These are phyloP conservation scores for Ailuropoda melanoleuca DNA, from an alignment of 2,113 vertebrate genomes.

Conservation along the genomic window DNA sequence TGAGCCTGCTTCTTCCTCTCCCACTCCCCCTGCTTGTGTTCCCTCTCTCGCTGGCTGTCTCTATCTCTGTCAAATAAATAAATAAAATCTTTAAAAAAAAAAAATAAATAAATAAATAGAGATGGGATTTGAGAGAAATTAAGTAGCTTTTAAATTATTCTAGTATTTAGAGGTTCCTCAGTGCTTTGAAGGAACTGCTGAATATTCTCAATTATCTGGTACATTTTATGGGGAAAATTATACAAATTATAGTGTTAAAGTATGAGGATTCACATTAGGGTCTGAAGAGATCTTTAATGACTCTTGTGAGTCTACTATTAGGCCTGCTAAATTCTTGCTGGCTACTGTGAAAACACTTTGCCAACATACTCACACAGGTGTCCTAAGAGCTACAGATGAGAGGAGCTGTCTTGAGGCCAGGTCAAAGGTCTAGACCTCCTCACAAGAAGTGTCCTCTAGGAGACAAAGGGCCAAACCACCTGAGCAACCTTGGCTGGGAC, in stretches of 20 bases:
- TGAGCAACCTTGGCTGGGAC: neutral
- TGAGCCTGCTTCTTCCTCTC: too few relatives aligned
- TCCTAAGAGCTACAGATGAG: neutral
- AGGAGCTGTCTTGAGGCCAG: neutral
- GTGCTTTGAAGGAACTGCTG: neutral
- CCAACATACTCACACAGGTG: neutral
- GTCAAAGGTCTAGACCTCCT: neutral
- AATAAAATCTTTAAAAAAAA: too few relatives aligned
- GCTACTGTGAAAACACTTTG: neutral
- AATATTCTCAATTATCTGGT: neutral
- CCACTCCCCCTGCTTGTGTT: too few relatives aligned
- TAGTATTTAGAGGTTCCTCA: neutral
- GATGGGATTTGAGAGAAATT: neutral
- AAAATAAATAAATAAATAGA: too few relatives aligned
- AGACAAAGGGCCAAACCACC: neutral
- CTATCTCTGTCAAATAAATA: too few relatives aligned
- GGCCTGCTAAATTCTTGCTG: neutral
- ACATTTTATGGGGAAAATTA: neutral
- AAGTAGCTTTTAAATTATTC: constrained; percentile 37
- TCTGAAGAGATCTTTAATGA: neutral
- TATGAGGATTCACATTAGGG: neutral
- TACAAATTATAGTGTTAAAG: neutral
- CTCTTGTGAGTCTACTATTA: neutral
- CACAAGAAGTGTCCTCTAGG: neutral
- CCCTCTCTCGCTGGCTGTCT: too few relatives aligned